These are phyloP conservation scores for Semibalanus balanoides DNA, from an alignment of 1,140 invertebrate species.

Conservation along the genomic window DNA sequence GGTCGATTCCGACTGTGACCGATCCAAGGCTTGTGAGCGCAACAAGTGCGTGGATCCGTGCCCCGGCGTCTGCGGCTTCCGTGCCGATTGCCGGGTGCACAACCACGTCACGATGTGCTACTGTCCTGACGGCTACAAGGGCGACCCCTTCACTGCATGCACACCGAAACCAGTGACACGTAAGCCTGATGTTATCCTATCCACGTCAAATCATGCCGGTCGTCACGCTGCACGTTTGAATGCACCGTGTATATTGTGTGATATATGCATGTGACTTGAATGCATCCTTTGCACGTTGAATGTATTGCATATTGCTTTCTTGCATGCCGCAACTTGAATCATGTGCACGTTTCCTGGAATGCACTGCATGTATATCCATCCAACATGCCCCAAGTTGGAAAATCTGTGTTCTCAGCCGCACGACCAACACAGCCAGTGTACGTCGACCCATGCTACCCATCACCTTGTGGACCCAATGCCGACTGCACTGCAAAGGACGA, in stretches of 20 bases:
- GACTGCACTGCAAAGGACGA: slow-evolving; percentile 37
- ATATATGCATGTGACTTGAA: background rate
- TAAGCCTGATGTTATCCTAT: slow-evolving; percentile 7
- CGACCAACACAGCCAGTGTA: background rate
- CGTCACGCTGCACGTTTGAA: too few species aligned
- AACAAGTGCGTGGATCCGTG: slow-evolving; percentile 29
- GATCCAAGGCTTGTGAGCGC: slow-evolving; percentile 38
- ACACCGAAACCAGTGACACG: slow-evolving; percentile 6
- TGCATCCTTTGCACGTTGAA: slow-evolving; percentile 9
- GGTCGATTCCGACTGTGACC: slow-evolving; percentile 55
- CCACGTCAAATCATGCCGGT: background rate
- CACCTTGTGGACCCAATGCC: slow-evolving; percentile 61
- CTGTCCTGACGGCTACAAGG: slow-evolving; percentile 21
- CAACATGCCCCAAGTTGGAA: background rate
- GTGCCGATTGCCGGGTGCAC: slow-evolving; percentile 21
- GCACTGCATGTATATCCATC: slow-evolving; percentile 6
- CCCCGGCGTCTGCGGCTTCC: slow-evolving; percentile 24
- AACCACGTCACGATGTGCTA: slow-evolving; percentile 22
- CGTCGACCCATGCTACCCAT: slow-evolving; percentile 46
- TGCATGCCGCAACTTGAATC: background rate
- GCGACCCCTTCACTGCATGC: slow-evolving; percentile 26
- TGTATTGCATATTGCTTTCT: background rate
- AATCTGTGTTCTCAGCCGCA: background rate
- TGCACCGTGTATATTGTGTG: background rate
- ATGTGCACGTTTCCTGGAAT: background rate